Percentiles rank a stretch among this genome's conserved stretches.
phyloP scores from a whole-genome alignment of 2,888 invertebrate species.

The Lithodes maja region DNA sequence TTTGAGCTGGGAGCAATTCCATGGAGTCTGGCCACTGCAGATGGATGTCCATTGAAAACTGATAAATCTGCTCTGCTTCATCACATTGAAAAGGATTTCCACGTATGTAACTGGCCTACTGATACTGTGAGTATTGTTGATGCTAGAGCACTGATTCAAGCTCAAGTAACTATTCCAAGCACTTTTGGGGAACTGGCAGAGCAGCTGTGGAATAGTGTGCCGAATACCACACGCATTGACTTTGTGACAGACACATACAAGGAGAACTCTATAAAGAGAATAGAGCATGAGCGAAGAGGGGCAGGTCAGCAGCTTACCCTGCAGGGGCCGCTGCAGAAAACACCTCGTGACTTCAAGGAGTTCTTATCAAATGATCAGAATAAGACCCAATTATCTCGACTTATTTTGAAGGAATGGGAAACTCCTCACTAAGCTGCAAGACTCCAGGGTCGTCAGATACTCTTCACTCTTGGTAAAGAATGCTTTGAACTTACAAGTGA shows the following conservation, averaged over 20 bases:
- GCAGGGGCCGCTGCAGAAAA: background rate
- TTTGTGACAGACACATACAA: constrained; percentile 5
- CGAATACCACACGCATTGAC: background rate
- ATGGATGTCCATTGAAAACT: constrained; percentile 32
- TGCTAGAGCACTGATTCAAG: constrained; percentile 2
- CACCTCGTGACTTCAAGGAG: constrained; percentile 8
- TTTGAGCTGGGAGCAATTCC: constrained; percentile 2
- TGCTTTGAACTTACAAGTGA: constrained; percentile 1
- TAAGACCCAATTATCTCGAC: background rate
- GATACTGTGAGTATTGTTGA: constrained; percentile 15
- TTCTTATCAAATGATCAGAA: constrained; percentile 10
- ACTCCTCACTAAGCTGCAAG: background rate
- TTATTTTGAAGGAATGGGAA: background rate
- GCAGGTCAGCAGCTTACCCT: background rate
- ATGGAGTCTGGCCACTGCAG: background rate
- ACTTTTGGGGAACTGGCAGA: background rate
- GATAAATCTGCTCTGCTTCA: constrained; percentile 6
- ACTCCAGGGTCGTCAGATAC: background rate
- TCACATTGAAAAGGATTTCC: background rate
- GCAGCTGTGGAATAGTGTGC: background rate
- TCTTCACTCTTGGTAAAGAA: background rate
- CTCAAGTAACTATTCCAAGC: background rate
- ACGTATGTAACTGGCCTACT: background rate
- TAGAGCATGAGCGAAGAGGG: background rate
- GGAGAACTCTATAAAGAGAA: background rate